Evolutionary conservation across 2,797 vertebrate species (phyloP), one percentile per base, ranked within the genome.

Genomic region (Adelosebastes latens): DNA sequence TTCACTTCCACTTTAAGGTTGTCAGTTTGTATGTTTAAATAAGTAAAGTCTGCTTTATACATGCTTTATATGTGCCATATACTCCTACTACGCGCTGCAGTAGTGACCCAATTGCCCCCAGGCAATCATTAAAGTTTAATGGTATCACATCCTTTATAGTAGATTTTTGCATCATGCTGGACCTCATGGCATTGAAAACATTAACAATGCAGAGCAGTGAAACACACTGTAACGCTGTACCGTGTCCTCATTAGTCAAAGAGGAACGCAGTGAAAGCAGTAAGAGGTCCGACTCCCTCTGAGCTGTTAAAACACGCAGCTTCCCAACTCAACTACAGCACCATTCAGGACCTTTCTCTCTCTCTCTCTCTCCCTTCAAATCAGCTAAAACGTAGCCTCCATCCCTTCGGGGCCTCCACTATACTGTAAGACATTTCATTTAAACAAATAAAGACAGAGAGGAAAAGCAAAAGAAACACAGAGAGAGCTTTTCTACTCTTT

Each of bases 351-450:
- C 39, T 56, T 46, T 46, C 42, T 46, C 42, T 42, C 39, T 42
- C 59, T n/a, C 74, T 77, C 56, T 8, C 73, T 76, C 84, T 82
- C 62, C 70, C 75, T 80, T 80, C 74, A 88, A 61, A 88, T 84
- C 9, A 24, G 11, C 73, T 85, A 75, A 68, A 82, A 80, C 46
- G 68, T 71, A 62, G 12, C 79, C 68, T 77, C 55, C 66, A 68
- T 62, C 65, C 90, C 89, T 63, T 63, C 70, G 18, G 77, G 87
- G 86, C 65, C 73, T 88, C 49, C 75, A 68, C 72, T 90, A 81
- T 71, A 85, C 91, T 90, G 83, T 76, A 76, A 88, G 72, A 84
- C 62, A 92, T 91, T 88, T 82, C 61, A 90, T 87, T 90, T 81
- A 81, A 77, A 89, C 73, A 81, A 86, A 81, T 82, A 84, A 77